Evolutionary conservation across 2,888 invertebrate species (phyloP).

Genomic region (Stegophylla sp.): DNA sequence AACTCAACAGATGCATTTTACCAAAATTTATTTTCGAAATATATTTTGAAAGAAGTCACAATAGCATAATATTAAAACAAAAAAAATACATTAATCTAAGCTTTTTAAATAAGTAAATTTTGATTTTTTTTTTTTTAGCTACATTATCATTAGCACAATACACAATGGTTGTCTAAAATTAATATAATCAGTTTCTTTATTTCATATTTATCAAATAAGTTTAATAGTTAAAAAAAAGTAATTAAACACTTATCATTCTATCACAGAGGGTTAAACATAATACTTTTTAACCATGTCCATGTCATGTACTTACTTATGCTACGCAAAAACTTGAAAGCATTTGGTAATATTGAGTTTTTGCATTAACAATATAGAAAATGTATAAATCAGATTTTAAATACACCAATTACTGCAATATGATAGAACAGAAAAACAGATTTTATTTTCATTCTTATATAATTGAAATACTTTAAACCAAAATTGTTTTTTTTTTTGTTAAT

Average conservation of each 20-base stretch:
- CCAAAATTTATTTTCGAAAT: not conserved
- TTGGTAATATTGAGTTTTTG: not conserved
- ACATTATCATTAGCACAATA: not conserved
- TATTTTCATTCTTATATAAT: no score
- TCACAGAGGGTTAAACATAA: not conserved
- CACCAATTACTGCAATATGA: not conserved
- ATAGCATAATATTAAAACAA: not conserved
- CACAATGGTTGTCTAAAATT: not conserved
- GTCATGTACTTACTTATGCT: not conserved
- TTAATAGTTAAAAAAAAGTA: not conserved
- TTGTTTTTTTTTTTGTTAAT: no score
- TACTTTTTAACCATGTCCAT: not conserved
- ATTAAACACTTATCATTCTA: not conserved
- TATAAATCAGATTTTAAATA: not conserved
- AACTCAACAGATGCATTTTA: not conserved
- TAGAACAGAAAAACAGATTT: no score
- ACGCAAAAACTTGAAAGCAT: not conserved
- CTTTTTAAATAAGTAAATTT: not conserved
- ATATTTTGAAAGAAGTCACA: not conserved
- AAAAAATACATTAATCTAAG: not conserved
- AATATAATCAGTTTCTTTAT: not conserved
- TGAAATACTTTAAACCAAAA: no score
- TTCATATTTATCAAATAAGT: not conserved
- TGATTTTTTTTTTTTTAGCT: not conserved
- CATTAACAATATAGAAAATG: not conserved